Conservation (phyloP, 2,888 invertebrate genomes). For the Tenthredo notha region DNA sequence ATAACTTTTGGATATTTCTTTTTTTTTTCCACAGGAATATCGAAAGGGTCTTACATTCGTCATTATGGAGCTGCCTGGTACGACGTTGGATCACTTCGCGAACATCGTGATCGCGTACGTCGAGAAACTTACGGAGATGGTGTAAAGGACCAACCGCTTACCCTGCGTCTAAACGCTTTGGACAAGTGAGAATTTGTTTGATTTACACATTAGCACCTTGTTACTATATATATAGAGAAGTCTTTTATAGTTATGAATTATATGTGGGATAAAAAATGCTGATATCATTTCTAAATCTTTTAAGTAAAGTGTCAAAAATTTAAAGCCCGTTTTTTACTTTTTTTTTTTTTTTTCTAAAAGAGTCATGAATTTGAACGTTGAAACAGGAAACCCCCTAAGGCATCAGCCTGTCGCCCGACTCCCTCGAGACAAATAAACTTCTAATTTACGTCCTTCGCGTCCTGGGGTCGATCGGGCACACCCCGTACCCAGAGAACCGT, state of each 20-base stretch:
- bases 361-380: constrained; percentile 3
- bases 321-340: background rate
- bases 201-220: background rate
- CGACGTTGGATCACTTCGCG: constrained; percentile 72
- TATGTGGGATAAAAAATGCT: background rate
- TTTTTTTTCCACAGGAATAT: constrained; percentile 72
- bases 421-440: constrained; percentile 62
- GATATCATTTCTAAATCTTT: background rate
- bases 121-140: constrained; percentile 70
- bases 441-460: constrained; percentile 63
- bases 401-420: constrained; percentile 8
- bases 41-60: constrained; percentile 73
- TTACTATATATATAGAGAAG: background rate
- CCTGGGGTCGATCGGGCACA: constrained; percentile 55
- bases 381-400: constrained; percentile 20
- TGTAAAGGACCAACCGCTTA: constrained; percentile 72
- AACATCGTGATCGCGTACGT: constrained; percentile 74
- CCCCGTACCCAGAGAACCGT: background rate
- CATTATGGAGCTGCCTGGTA: constrained; percentile 76
- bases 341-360: background rate
- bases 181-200: constrained; percentile 70
- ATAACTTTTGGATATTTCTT: too few relatives aligned
- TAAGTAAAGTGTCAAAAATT: constrained; percentile 9
- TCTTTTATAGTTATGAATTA: background rate
- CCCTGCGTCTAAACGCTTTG: constrained; percentile 72